phyloP scores from a whole-genome alignment of 2,113 vertebrate species.

The Thalassarche chlororhynchos region DNA sequence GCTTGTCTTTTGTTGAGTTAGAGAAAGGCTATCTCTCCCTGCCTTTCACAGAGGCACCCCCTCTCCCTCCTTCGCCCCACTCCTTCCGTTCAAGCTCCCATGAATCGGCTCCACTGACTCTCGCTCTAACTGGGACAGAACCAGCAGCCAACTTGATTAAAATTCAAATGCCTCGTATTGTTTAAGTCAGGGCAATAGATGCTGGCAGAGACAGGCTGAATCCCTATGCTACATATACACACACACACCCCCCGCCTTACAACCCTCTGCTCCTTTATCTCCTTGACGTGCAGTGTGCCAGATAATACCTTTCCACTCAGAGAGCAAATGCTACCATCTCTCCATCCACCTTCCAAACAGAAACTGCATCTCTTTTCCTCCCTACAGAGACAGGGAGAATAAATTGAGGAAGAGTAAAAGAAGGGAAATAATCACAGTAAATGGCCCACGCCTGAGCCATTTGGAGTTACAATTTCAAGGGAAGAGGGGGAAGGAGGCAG shows the following conservation, averaged over 20 bases:
- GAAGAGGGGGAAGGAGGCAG: slow-evolving; percentile 3
- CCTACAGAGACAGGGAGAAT: slow-evolving; percentile 10
- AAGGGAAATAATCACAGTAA: slow-evolving; percentile 52
- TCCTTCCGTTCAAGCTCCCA: background rate
- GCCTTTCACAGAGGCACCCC: slow-evolving; percentile 19
- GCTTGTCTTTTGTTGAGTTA: slow-evolving; percentile 36
- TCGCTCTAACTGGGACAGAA: slow-evolving; percentile 3
- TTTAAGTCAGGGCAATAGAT: background rate
- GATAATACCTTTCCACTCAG: background rate
- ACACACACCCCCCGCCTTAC: background rate
- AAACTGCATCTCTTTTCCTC: background rate
- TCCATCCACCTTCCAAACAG: background rate
- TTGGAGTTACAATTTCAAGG: slow-evolving; percentile 22
- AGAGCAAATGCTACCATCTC: slow-evolving; percentile 23
- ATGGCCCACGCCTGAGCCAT: slow-evolving; percentile 20
- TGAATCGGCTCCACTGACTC: slow-evolving; percentile 13
- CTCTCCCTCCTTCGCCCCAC: background rate
- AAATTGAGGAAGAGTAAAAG: slow-evolving; percentile 41
- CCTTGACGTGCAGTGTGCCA: background rate
- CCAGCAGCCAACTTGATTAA: slow-evolving; percentile 51
- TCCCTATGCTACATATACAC: background rate
- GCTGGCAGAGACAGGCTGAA: background rate
- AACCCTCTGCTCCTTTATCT: background rate
- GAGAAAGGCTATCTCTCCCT: slow-evolving; percentile 45
- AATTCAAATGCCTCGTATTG: background rate